A percentile compares a stretch with the other conserved stretches of the same genome.
phyloP scores from a whole-genome alignment of 2,113 vertebrate species.

The Pseudolaguvia tuberculata region DNA sequence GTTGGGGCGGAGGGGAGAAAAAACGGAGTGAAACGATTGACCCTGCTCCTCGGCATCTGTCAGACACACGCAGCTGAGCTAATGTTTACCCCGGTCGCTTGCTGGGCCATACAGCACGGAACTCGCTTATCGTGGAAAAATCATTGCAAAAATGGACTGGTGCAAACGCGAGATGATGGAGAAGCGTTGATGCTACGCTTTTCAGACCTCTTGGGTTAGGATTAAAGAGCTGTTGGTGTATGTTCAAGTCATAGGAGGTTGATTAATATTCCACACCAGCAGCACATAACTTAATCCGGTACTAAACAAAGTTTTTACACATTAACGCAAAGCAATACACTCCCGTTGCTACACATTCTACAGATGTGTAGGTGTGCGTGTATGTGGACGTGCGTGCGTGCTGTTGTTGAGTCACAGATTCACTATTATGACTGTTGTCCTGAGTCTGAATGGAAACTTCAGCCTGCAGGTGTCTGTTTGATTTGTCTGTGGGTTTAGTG shows the following conservation, averaged over 20 bases:
- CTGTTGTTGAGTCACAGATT: conserved; percentile 21
- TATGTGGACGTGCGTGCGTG: conserved; percentile 8
- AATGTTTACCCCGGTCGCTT: conserved; percentile 22
- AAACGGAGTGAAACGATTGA: conserved; percentile 24
- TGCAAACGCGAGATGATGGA: background rate
- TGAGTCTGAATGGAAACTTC: conserved; percentile 23
- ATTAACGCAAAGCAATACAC: no score
- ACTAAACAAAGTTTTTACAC: no score
- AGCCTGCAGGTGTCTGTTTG: background rate
- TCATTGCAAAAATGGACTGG: conserved; percentile 5
- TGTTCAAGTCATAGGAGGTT: background rate
- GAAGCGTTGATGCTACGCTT: background rate
- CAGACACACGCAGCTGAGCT: conserved; percentile 39
- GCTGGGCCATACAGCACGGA: conserved; percentile 33
- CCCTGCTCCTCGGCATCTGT: conserved; percentile 37
- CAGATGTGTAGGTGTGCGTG: background rate
- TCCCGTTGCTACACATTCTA: no score
- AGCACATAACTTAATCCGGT: background rate
- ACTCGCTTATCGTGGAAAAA: conserved; percentile 36
- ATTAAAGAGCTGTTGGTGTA: no score
- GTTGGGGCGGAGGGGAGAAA: background rate
- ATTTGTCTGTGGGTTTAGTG: conserved; percentile 7
- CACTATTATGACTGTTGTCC: background rate
- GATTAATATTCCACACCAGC: background rate
- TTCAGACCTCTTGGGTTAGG: no score